Conservation (phyloP, 2,113 vertebrate genomes). For the Rhinogobius similis region DNA sequence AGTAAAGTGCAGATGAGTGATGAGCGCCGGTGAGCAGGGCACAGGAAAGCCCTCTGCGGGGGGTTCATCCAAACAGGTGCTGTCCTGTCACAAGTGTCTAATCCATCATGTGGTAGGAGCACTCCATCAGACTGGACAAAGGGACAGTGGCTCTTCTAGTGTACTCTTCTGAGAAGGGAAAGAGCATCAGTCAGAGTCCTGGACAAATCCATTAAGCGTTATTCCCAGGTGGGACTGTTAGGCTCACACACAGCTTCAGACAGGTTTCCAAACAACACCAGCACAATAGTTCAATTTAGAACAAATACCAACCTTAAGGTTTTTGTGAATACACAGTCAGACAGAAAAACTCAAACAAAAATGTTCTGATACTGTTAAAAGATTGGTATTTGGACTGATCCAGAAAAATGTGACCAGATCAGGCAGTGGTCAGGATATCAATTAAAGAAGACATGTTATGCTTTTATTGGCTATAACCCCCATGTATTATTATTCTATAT, state of each 20-base stretch:
- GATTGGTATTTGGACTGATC: no score
- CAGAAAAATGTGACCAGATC: no score
- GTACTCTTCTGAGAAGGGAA: background rate
- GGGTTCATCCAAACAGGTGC: background rate
- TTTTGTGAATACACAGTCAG: background rate
- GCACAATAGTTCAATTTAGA: background rate
- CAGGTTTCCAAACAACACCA: background rate
- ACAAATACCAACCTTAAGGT: background rate
- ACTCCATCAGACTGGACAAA: slow-evolving; percentile 1
- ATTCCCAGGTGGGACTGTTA: background rate
- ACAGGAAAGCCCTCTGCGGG: background rate
- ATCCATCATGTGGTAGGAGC: background rate
- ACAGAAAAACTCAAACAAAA: no score
- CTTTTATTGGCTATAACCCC: no score
- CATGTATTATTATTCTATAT: no score
- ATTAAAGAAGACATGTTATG: no score
- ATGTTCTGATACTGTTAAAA: no score
- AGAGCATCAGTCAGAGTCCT: background rate
- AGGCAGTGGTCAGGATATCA: no score
- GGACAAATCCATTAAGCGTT: background rate
- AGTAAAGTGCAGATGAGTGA: background rate
- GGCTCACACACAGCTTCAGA: background rate
- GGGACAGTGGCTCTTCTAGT: background rate
- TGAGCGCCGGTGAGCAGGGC: background rate
- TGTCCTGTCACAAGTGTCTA: background rate